Evolutionary conservation across 2,888 invertebrate species (phyloP), one percentile per base, ranked within the genome.

Genomic region (Andrena haemorrhoa): DNA sequence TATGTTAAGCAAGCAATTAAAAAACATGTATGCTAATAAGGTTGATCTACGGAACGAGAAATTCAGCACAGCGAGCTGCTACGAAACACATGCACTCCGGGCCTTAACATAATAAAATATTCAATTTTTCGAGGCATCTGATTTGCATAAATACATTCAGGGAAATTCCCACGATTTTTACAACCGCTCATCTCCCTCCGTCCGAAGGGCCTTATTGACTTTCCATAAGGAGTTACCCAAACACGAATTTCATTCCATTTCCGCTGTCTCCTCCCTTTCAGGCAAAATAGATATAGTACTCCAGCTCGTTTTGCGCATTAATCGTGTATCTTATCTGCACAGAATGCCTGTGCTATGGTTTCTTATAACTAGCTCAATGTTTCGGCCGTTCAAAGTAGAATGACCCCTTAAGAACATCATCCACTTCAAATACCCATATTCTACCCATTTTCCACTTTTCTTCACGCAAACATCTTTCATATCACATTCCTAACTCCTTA

Each of bases 11-110:
- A 47, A 71, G 63, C 53, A 75, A 75, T 75, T 75, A 63, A 71
- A 41, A 60, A 70, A 75, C 71, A 75, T 70, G 70, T 70, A 75
- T 75, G 70, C 69, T 75, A 51, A 75, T 63, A 29, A 75, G 51
- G 5, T 29, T 56, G 33, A 29, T 51, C 33, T 69, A 68, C 47
- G 33, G 23, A 58, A 41, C 58, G 20, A 16, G 23, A 49, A 74
- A 47, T 58, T 69, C 47, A 31, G 51, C 56, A 6, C 56, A 58
- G 23, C 35, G 12, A 26, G 23, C 6, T 26, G 35, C 20, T 20
- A 4, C 7, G 10, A 49, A 10, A 33, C n/a, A 10, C 58, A 33
- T 29, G 31, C 31, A 47, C 16, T 6, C 16, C 12, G 16, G 26
- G 49, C 12, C 51, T 31, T 75, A 47, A 56, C 29, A 23, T 76